These are phyloP conservation scores for Podabrus alpinus DNA, from an alignment of 2,888 invertebrate genomes.

Conservation along the genomic window DNA sequence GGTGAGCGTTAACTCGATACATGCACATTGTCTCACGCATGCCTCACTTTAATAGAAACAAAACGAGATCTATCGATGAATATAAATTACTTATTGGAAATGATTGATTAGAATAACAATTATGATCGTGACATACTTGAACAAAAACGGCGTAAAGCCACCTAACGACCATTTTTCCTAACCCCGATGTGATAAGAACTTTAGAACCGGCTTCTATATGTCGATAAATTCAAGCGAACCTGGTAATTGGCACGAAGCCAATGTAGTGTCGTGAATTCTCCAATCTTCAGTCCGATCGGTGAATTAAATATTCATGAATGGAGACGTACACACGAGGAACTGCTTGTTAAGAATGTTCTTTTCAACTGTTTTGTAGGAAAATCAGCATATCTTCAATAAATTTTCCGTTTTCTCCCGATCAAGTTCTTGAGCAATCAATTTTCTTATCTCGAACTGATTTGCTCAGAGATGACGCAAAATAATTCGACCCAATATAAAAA, in stretches of 20 bases:
- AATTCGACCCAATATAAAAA: no score
- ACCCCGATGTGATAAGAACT: slow-evolving; percentile 10
- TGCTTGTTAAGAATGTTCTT: slow-evolving; percentile 27
- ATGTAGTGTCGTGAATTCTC: slow-evolving; percentile 44
- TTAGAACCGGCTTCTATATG: slow-evolving; percentile 9
- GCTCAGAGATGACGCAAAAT: background rate
- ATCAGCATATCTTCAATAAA: background rate
- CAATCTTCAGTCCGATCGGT: slow-evolving; percentile 45
- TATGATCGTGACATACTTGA: background rate
- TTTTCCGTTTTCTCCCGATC: background rate
- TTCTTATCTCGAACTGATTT: background rate
- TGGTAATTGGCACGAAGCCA: slow-evolving; percentile 47
- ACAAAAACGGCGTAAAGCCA: background rate
- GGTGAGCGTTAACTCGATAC: slow-evolving; percentile 26
- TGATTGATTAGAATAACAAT: background rate
- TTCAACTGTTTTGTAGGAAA: slow-evolving; percentile 18
- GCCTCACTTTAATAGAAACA: slow-evolving; percentile 7
- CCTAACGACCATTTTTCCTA: background rate
- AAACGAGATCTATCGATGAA: slow-evolving; percentile 14
- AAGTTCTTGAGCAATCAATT: background rate
- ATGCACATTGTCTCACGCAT: slow-evolving; percentile 29
- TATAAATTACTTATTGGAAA: slow-evolving; percentile 18
- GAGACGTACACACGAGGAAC: slow-evolving; percentile 34
- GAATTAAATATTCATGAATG: slow-evolving; percentile 53
- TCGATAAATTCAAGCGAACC: slow-evolving; percentile 26